Conservation (phyloP, 2,797 vertebrate genomes). For the Pangasius mekongensis region DNA sequence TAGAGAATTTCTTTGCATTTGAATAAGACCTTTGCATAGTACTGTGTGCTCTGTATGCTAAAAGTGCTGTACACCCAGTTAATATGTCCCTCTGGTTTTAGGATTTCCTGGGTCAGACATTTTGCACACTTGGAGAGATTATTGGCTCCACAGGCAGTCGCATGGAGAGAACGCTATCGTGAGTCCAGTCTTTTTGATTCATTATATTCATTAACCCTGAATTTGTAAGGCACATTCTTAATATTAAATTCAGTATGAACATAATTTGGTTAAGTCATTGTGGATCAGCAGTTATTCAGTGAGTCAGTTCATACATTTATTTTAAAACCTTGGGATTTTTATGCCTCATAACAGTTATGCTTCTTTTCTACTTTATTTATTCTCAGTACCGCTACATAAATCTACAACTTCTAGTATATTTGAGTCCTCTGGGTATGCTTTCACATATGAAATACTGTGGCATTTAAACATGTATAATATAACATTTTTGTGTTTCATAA, state of each 20-base stretch:
- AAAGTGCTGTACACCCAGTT: background rate
- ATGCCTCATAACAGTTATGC: background rate
- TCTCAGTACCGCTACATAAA: background rate
- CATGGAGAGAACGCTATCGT: conserved; percentile 88
- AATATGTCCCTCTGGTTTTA: conserved; percentile 20
- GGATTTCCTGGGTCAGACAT: conserved; percentile 92
- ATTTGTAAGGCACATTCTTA: background rate
- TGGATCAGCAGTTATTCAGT: background rate
- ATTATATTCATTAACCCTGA: conserved; percentile 31
- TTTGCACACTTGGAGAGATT: conserved; percentile 93
- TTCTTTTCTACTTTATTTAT: background rate
- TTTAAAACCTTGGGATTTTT: background rate
- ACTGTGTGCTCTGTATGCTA: no score
- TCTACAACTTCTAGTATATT: background rate
- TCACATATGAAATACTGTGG: background rate
- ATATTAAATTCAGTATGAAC: background rate
- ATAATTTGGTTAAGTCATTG: background rate
- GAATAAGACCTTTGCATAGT: background rate
- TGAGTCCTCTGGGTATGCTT: background rate
- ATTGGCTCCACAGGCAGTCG: conserved; percentile 91
- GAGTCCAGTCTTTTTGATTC: conserved; percentile 70
- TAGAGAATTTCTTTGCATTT: background rate
- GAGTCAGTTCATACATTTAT: background rate
- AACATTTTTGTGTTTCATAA: conserved; percentile 1
- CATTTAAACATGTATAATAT: background rate